Percentiles rank a stretch among this genome's conserved stretches.
Conservation (phyloP, 2,113 vertebrate species). For the Brachypodius melanocephalos region DNA sequence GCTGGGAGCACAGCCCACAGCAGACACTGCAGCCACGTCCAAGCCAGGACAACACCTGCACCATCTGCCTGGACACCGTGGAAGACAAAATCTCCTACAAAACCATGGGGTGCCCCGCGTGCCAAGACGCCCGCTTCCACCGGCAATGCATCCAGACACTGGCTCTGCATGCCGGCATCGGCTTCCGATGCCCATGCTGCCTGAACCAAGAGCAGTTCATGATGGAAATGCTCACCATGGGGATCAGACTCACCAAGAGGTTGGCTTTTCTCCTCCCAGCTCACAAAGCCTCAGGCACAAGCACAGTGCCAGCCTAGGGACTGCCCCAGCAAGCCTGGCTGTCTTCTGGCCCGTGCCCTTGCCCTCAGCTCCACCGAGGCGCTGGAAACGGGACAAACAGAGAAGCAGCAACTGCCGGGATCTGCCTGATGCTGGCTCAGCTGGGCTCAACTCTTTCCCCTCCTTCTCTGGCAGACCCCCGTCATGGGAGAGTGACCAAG, state of each 20-base stretch:
- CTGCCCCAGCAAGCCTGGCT: accelerated
- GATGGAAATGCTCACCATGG: background rate
- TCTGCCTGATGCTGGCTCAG: background rate
- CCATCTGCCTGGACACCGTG: background rate
- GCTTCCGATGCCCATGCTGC: background rate
- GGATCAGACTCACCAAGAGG: background rate
- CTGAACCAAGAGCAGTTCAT: background rate
- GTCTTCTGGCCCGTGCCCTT: accelerated
- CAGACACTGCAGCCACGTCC: background rate
- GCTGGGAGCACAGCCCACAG: background rate
- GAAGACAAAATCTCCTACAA: background rate
- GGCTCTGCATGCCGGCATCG: background rate
- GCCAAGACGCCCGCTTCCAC: background rate
- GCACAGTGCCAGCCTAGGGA: no score
- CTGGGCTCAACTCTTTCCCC: background rate
- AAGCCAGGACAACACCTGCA: background rate
- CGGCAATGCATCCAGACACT: background rate
- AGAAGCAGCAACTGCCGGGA: accelerated
- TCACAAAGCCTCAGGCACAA: background rate
- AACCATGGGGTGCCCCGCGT: background rate
- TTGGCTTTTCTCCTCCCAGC: background rate
- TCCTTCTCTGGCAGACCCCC: background rate
- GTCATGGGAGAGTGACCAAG: background rate
- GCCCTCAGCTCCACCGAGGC: background rate
- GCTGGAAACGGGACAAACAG: accelerated